Evolutionary conservation across 2,113 vertebrate genomes (phyloP), one percentile per base, ranked within the genome.

Genomic region (Notarius quadriscutis): DNA sequence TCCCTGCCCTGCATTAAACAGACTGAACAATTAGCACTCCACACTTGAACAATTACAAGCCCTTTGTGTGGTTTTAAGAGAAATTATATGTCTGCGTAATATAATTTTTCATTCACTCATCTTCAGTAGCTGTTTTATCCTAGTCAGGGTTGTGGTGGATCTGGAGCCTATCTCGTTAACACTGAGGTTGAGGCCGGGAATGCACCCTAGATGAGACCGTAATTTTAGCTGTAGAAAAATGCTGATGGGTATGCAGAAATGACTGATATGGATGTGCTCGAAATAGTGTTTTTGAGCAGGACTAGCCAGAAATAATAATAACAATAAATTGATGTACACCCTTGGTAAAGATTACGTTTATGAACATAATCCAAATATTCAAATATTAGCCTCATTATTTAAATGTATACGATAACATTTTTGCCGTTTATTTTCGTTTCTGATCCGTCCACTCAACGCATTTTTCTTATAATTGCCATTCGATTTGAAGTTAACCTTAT

Each of bases 1-100:
- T 90, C 87, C 57, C 15, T 90, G 86, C 77, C 81, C 86, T 87
- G 22, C 89, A 71, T 88, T 82, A 90, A 90, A 92, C 83, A 89
- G 84, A 87, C 77, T 25, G 15, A 71, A 27, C 81, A 90, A 90
- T 92, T 91, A 92, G 88, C 89, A 86, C 88, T 88, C 41, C 50
- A 74, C 74, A 86, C 27, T 63, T 86, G 81, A 65, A 75, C 86
- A 86, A 80, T 86, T 81, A 86, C 7, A 22, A 60, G 84, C 85
- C 81, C 51, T 84, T 50, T 84, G 41, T 82, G 55, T 89, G 71
- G 65, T 75, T 63, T 71, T 22, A 77, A 85, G 84, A 27, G 62
- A 89, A 87, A 83, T 71, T 83, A 62, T 63, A 79, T 51, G n/a
- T 34, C n/a, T 53, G 69, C 41, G 67, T 67, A 63, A 85, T 85